These are phyloP conservation scores for Anisognathus igniventris DNA, from an alignment of 2,797 vertebrate genomes.

Conservation along the genomic window DNA sequence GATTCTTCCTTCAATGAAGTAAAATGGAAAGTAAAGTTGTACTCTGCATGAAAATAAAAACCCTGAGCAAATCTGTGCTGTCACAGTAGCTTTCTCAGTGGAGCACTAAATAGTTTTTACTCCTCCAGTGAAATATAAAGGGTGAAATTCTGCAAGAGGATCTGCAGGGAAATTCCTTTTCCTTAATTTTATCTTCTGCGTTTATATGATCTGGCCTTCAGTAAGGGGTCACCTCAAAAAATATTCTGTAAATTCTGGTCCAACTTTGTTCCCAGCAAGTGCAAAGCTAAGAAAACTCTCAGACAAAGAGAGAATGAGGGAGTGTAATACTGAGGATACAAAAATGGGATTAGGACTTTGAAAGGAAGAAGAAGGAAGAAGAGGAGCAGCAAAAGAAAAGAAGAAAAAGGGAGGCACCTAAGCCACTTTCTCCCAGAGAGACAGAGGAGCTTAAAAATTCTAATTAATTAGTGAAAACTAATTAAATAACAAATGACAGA, in stretches of 20 bases:
- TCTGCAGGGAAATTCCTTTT: background rate
- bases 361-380: slow-evolving; percentile 32
- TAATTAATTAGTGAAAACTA: slow-evolving; percentile 65
- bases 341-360: slow-evolving; percentile 53
- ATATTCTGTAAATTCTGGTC: slow-evolving; percentile 1
- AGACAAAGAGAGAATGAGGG: slow-evolving; percentile 17
- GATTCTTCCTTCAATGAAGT: background rate
- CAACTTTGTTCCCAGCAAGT: slow-evolving; percentile 8
- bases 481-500: slow-evolving; percentile 55
- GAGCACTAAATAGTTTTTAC: background rate
- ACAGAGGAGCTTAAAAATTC: slow-evolving; percentile 37
- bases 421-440: slow-evolving; percentile 40
- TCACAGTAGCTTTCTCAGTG: background rate
- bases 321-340: slow-evolving; percentile 9
- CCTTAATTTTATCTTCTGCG: background rate
- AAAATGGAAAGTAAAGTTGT: background rate
- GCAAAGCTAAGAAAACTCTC: slow-evolving; percentile 5
- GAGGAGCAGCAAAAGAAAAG: slow-evolving; percentile 43
- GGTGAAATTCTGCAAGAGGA: background rate
- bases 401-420: slow-evolving; percentile 14
- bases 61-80: background rate
- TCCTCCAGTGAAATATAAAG: background rate
- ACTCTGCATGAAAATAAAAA: background rate
- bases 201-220: background rate
- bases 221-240: background rate